These are phyloP conservation scores for Siniperca obscura DNA, from an alignment of 2,797 vertebrate genomes.

Conservation along the genomic window DNA sequence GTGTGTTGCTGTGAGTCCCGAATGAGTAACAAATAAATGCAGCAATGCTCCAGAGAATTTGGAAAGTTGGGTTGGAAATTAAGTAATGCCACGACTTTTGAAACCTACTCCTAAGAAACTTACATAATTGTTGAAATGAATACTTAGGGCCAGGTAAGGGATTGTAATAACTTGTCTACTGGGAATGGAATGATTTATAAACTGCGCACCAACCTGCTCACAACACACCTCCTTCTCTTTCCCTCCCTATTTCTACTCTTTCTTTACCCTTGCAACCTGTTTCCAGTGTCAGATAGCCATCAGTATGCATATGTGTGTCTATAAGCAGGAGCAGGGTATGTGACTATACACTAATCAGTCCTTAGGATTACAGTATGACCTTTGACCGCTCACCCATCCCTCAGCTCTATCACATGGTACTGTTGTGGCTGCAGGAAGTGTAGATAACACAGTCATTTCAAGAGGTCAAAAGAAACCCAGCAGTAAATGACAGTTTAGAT, in stretches of 20 bases:
- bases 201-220: slow-evolving; percentile 50
- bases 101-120: not conserved
- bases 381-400: slow-evolving; percentile 56
- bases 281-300: slow-evolving; percentile 67
- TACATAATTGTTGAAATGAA: slow-evolving; percentile 27
- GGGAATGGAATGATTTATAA: slow-evolving; percentile 52
- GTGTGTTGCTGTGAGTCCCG: not conserved
- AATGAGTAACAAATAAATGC: slow-evolving; percentile 37
- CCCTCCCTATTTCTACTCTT: not conserved
- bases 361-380: slow-evolving; percentile 61
- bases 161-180: slow-evolving; percentile 22
- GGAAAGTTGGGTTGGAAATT: slow-evolving; percentile 18
- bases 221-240: not conserved
- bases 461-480: slow-evolving; percentile 11
- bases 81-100: not conserved
- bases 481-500: not conserved
- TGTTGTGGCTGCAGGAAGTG: slow-evolving; percentile 6
- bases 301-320: slow-evolving; percentile 63
- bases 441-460: not conserved
- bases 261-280: slow-evolving; percentile 56
- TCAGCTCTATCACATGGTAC: slow-evolving; percentile 35
- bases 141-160: not conserved
- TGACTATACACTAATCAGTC: slow-evolving; percentile 74
- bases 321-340: slow-evolving; percentile 48
- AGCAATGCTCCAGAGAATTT: slow-evolving; percentile 23